Conservation (phyloP, 2,888 invertebrate species). For the Cetonia aurata region DNA sequence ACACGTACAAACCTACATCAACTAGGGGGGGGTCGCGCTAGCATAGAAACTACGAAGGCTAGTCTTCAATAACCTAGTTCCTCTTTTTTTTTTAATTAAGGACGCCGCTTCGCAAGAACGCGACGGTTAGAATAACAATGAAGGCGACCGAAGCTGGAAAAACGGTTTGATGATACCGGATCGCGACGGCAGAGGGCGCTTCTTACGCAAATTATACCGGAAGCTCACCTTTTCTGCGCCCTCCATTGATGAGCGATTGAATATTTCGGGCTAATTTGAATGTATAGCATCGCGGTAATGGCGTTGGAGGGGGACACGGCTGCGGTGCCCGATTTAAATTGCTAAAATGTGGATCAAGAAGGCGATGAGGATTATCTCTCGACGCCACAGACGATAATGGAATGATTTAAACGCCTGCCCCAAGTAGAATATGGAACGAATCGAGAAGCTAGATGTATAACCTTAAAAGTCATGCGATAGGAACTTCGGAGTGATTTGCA, state of each 20-base stretch:
- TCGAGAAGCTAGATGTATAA: too few species aligned
- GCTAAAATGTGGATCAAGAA: slow-evolving; percentile 4
- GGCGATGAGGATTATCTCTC: slow-evolving; percentile 5
- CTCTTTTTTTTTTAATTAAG: slow-evolving; percentile 7
- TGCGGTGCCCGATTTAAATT: neutral
- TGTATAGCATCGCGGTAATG: neutral
- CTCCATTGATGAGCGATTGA: slow-evolving; percentile 3
- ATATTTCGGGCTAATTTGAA: slow-evolving; percentile 9
- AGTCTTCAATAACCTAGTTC: neutral
- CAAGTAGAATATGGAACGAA: too few species aligned
- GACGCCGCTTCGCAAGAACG: neutral
- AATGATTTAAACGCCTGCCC: slow-evolving; percentile 2
- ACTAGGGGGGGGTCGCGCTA: too few species aligned
- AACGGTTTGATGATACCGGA: neutral
- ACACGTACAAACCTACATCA: too few species aligned
- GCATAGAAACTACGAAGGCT: too few species aligned
- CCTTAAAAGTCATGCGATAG: too few species aligned
- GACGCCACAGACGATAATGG: slow-evolving; percentile 4
- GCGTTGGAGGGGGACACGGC: neutral
- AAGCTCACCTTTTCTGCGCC: neutral
- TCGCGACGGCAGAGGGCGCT: neutral
- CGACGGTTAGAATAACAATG: slow-evolving; percentile 4
- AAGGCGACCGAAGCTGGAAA: neutral
- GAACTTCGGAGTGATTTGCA: too few species aligned
- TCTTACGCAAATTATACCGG: neutral